These are phyloP conservation scores for Synergus umbraculus DNA, from an alignment of 2,888 invertebrate genomes.

Conservation along the genomic window DNA sequence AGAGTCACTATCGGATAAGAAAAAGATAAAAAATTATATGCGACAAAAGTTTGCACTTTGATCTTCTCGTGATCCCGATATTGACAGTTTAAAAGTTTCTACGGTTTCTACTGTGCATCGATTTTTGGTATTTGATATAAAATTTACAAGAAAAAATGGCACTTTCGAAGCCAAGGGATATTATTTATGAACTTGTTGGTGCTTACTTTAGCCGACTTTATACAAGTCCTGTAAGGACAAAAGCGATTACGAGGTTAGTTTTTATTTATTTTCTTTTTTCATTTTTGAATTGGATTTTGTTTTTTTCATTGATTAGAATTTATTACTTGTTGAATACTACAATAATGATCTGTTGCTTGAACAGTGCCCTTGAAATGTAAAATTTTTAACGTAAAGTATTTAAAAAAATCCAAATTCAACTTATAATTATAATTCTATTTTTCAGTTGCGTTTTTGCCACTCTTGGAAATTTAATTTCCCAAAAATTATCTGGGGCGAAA, in stretches of 20 bases:
- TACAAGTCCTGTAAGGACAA: slow-evolving; percentile 87
- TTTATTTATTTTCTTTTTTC: slow-evolving; percentile 42
- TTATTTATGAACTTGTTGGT: slow-evolving; percentile 82
- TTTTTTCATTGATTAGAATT: slow-evolving; percentile 31
- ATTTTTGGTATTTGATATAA: neutral
- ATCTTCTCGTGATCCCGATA: neutral
- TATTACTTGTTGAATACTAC: neutral
- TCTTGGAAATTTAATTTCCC: slow-evolving; percentile 86
- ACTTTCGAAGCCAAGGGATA: slow-evolving; percentile 82
- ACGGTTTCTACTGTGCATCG: neutral
- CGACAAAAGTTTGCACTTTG: slow-evolving; percentile 4
- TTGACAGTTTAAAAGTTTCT: neutral
- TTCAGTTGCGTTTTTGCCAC: slow-evolving; percentile 85
- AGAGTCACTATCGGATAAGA: neutral
- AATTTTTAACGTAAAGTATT: no score
- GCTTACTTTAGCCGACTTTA: slow-evolving; percentile 88
- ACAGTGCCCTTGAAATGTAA: no score
- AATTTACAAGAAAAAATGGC: slow-evolving; percentile 79
- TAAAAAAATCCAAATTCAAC: no score
- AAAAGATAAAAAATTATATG: neutral
- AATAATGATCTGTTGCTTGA: neutral
- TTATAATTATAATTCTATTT: slow-evolving; percentile 50
- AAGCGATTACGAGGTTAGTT: slow-evolving; percentile 87
- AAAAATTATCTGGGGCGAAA: slow-evolving; percentile 84
- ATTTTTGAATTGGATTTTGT: slow-evolving; percentile 25